phyloP scores from a whole-genome alignment of 2,113 vertebrate genomes.

The Heterocephalus glaber region DNA sequence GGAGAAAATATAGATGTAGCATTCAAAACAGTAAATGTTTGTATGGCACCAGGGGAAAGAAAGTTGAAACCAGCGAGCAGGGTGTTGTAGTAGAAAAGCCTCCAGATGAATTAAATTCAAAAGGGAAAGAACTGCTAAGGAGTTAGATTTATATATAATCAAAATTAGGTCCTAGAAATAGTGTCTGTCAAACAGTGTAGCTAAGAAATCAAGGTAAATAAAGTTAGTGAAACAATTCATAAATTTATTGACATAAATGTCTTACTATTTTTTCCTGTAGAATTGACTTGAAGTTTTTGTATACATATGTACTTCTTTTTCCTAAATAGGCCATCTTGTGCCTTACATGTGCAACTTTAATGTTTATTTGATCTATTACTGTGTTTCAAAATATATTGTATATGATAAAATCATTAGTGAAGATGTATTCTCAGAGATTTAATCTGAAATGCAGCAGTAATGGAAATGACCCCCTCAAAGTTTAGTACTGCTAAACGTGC shows the following conservation, averaged over 20 bases:
- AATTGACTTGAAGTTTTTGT: background rate
- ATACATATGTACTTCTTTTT: background rate
- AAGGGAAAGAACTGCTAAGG: background rate
- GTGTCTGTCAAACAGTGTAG: background rate
- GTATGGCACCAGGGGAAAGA: background rate
- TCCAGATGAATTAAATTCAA: background rate
- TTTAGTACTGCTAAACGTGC: background rate
- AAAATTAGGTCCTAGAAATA: background rate
- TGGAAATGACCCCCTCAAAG: background rate
- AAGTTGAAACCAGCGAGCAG: background rate
- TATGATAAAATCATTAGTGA: background rate
- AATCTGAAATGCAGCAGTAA: slow-evolving; percentile 2
- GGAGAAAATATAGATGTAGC: background rate
- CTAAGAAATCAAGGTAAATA: background rate
- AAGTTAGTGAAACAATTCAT: background rate
- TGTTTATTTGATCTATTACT: background rate
- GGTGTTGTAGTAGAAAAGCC: background rate
- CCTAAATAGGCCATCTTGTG: background rate
- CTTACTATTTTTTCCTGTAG: background rate
- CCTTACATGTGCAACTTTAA: background rate
- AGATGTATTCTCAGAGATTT: slow-evolving; percentile 12
- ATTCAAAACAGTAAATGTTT: background rate
- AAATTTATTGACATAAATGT: background rate
- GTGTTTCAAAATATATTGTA: background rate
- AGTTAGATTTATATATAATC: background rate